Base-by-base conservation (phyloP, 2,797 vertebrate genomes). In the Peromyscus aztecus region DNA sequence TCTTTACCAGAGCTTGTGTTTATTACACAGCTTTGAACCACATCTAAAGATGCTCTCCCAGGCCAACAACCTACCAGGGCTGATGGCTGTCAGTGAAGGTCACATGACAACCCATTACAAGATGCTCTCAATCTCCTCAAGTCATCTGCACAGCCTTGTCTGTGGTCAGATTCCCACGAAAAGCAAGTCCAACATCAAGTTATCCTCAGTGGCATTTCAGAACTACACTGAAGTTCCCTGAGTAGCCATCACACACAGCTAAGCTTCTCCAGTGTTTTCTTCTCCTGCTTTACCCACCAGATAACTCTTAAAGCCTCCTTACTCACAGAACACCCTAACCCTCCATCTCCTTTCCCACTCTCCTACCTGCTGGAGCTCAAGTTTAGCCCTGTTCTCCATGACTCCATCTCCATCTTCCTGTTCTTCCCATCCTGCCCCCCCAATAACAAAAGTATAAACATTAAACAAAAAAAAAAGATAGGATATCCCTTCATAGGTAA, bases 21-120 rank as follows among this genome's bases (percentile, higher is more conserved):
- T 65, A 84, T 65, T 97, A 76, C 90, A 85, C 97, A 97, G 92
- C 80, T 88, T 96, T 93, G 73, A 31, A 95, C 31, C 91, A 90
- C 21, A 11, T 93, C 87, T 92, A 89, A 94, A 96, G 86, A 94
- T 78, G 85, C 61, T 0, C 83, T 90, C 55, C 75, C 76, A 84
- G 13, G 17, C 6, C 63, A 85, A 81, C 27, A 76, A 43, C 13
- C 84, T 65, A 86, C 43, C 76, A 34, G 2, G 0, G 69, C 57
- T 34, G 43, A 55, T 24, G 46, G 55, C 61, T 40, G 23, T 59
- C 43, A 17, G 61, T 78, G 52, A 63, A 89, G 69, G 69, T n/a
- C 82, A 37, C 6, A 5, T 40, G 10, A 69, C 57, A 77, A 77
- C 67, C 76, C 78, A 29, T 27, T 71, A 24, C 6, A 55, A 55